A percentile compares a stretch with the other conserved stretches of the same genome.
Evolutionary conservation across 2,113 vertebrate genomes (phyloP).

Genomic region (Prolemur simus): DNA sequence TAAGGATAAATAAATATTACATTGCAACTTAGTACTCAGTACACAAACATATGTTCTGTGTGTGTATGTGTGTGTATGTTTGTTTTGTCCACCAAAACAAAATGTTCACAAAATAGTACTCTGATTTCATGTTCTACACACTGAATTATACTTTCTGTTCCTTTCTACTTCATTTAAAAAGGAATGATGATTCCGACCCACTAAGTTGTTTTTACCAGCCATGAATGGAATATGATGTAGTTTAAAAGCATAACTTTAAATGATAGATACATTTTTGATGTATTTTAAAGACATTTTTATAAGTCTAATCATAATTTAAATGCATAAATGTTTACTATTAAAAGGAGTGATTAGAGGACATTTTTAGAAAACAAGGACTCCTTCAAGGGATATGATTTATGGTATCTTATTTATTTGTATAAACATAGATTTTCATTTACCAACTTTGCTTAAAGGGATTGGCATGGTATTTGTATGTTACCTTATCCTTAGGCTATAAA

Average conservation of each 20-base stretch:
- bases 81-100: not conserved
- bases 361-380: not conserved
- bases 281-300: conserved; percentile 23
- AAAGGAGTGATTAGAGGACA: not conserved
- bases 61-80: not conserved
- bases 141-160: not conserved
- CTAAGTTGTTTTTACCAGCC: not conserved
- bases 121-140: not conserved
- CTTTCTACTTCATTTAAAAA: not conserved
- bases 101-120: not conserved
- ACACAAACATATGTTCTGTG: not conserved
- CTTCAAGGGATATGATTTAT: not conserved
- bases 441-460: not conserved
- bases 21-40: not conserved
- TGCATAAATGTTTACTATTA: not conserved
- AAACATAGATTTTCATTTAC: not conserved
- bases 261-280: not conserved
- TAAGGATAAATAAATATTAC: not conserved
- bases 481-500: not conserved
- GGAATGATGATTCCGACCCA: not conserved
- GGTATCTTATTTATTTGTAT: not conserved
- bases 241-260: conserved; percentile 32
- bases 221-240: not conserved
- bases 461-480: not conserved
- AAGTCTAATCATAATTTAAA: not conserved